Evolutionary conservation across 2,797 vertebrate species (phyloP).

Genomic region (Sciaenops ocellatus): DNA sequence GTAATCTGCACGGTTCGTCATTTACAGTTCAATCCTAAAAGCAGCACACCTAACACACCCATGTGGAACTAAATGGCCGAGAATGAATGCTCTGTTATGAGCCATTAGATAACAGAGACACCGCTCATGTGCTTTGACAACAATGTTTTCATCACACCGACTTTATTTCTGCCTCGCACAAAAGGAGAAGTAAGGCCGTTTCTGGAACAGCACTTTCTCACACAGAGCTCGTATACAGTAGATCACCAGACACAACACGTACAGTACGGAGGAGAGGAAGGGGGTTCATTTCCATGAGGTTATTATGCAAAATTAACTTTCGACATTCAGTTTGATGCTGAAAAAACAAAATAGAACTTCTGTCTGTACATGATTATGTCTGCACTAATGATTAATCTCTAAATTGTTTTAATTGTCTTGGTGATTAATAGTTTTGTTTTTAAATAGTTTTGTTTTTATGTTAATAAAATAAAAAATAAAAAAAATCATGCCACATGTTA

Average conservation of each 20-base stretch:
- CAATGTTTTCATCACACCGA: conserved; percentile 57
- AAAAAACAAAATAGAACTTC: neutral
- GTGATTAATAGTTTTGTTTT: neutral
- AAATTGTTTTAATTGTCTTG: neutral
- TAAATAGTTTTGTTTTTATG: neutral
- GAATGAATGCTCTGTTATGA: conserved; percentile 62
- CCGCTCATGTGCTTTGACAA: conserved; percentile 66
- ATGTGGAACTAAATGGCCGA: conserved; percentile 43
- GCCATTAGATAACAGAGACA: conserved; percentile 59
- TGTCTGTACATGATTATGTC: neutral
- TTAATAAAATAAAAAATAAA: conserved; percentile 13
- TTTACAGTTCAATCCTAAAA: conserved; percentile 14
- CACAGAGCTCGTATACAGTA: conserved; percentile 29
- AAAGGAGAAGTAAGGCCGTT: conserved; percentile 61
- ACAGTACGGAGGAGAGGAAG: neutral
- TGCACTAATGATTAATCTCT: neutral
- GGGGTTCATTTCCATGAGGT: neutral
- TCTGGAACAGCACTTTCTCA: conserved; percentile 54
- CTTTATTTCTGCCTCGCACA: conserved; percentile 58
- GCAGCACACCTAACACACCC: conserved; percentile 39
- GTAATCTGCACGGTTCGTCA: neutral
- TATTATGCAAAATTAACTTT: neutral
- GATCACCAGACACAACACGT: conserved; percentile 2
- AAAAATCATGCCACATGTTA: neutral
- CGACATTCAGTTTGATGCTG: too few relatives aligned